Base-by-base conservation (phyloP, 2,797 vertebrate species). In the Mionectes olivaceus region DNA sequence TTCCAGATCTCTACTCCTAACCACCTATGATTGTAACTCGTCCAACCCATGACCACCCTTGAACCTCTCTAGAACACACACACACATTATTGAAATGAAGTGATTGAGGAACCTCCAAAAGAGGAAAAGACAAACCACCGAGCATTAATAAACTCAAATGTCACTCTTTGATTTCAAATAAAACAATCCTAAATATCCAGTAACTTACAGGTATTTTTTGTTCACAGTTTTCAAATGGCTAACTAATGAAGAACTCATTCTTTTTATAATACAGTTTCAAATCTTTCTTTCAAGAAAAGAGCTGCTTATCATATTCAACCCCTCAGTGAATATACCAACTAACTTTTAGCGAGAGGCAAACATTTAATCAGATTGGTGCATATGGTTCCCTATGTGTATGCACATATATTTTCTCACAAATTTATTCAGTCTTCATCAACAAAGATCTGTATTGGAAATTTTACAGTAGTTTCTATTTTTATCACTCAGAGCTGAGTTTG, bases 21-120 rank as follows among this genome's bases (percentile, higher is more conserved):
- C 32, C 7, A 59, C 13, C 59, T 56, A 32, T 1, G 18, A 52
- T 19, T 63, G 19, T 16, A 85, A 19, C 9, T 70, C 70, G 8
- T 52, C 24, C 18, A 19, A 56, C 15, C 87, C 22, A 11, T 39
- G 41, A 80, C 8, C 21, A 50, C 24, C 9, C 9, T 43, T 49
- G 25, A 4, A 12, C 4, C 44, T 79, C 19, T 41, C 11, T 15
- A 56, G 32, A 53, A 44, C 13, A 69, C 25, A 52, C 9, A 52
- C 3, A 74, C 6, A 56, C 2, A 64, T 12, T 22, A 1, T 1
- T 5, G 11, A 87, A 43, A 9, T 9, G 5, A 67, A 46, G 8
- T 13, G 39, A 71, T 18, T 37, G 12, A 59, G 27, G 11, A 79
- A 70, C 2, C 2, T 55, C 16, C 17, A 28, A 64, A 64, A 57